A percentile compares a stretch with the other conserved stretches of the same genome.
phyloP scores from a whole-genome alignment of 1,140 invertebrate species.

The Heliconius himera region DNA sequence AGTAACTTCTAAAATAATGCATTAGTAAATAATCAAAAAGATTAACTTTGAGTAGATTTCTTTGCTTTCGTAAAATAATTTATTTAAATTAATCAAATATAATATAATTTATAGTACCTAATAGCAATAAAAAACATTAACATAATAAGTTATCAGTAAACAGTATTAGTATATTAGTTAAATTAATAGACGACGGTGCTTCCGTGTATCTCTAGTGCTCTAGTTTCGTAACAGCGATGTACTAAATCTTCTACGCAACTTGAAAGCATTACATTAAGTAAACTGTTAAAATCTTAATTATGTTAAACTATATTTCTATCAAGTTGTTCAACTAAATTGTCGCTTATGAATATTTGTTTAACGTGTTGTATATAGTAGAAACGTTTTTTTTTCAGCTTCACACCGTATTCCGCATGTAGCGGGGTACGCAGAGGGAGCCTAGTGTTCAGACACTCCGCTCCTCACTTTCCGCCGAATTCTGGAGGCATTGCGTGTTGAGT shows the following conservation, averaged over 20 bases:
- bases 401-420: too few species aligned
- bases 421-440: neutral
- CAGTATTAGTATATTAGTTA: constrained; percentile 41
- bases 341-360: too few species aligned
- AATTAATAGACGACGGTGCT: constrained; percentile 36
- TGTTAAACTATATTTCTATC: constrained; percentile 7
- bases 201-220: constrained; percentile 33
- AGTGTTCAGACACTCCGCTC: neutral
- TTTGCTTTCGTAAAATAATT: too few species aligned
- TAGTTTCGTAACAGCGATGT: constrained; percentile 33
- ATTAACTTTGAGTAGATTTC: too few species aligned
- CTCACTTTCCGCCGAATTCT: neutral
- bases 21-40: too few species aligned
- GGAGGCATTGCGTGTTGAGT: neutral
- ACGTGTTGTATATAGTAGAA: neutral
- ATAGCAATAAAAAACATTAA: neutral
- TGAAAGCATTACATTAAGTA: constrained; percentile 9
- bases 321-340: neutral
- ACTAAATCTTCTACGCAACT: constrained; percentile 6
- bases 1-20: too few species aligned
- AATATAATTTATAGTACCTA: too few species aligned
- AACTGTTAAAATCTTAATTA: constrained; percentile 13
- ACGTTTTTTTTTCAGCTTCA: too few species aligned
- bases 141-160: constrained; percentile 15
- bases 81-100: too few species aligned